Evolutionary conservation across 2,888 invertebrate genomes (phyloP), one percentile per base, ranked within the genome.

Genomic region (Mesodorylaimus sp.): DNA sequence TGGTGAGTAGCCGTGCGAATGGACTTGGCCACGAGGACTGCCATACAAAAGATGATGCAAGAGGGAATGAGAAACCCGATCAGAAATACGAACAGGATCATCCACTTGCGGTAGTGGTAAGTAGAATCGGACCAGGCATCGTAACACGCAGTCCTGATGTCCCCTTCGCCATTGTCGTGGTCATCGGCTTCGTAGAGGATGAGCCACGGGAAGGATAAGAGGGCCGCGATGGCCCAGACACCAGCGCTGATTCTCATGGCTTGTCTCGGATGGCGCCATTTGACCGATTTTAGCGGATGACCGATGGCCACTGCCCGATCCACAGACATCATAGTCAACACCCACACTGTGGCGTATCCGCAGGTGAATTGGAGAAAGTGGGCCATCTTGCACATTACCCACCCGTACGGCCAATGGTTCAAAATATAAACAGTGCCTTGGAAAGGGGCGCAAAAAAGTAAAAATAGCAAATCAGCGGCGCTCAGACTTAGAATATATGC

Each of bases 241-340:
- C n/a, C 45, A 45, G 25, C 27, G 21, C 27, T 29, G 29, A 45
- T 25, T 5, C 10, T 19, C 7, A 24, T 45, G 5, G 45, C 45
- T 5, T 19, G 24, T 13, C 45, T n/a, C 10, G n/a, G 7, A 26
- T 21, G 19, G 26, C 24, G 16, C 26, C 29, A 45, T 25, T 29
- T 21, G 10, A 7, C 5, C 25, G 25, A 19, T 27, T 23, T 27
- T n/a, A 45, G 29, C 26, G 45, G 45, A 7, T 23, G 45, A 3
- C n/a, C n/a, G 10, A 45, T n/a, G 29, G 45, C 45, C 19, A 29
- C 13, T 7, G 19, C 19, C 5, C 45, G 45, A 7, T 45, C 45
- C 13, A 45, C 45, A n/a, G 27, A 27, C 45, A 45, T 45, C 3
- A 45, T 7, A 19, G 45, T 45, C 26, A 45, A 25, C 13, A 45